These are phyloP conservation scores for Hypolimnas misippus DNA, from an alignment of 2,888 invertebrate species.

Conservation along the genomic window DNA sequence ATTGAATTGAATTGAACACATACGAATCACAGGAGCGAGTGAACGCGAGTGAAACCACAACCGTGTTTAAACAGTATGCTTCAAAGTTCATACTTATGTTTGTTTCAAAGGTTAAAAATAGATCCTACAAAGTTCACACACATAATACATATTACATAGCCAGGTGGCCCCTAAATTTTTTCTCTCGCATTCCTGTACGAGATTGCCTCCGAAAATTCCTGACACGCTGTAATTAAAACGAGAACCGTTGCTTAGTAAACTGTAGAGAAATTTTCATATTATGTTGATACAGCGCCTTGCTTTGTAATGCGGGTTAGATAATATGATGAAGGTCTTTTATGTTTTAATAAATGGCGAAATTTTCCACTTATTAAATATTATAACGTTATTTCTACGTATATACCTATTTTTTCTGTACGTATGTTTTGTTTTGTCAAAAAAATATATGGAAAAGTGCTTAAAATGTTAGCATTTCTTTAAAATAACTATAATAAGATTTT, in stretches of 20 bases:
- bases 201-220: conserved; percentile 32
- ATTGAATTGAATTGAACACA: too few relatives aligned
- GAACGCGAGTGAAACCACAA: too few relatives aligned
- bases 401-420: not conserved
- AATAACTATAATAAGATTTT: too few relatives aligned
- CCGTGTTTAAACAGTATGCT: too few relatives aligned
- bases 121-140: not conserved
- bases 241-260: conserved; percentile 25
- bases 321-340: not conserved
- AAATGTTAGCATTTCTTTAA: too few relatives aligned
- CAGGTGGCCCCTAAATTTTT: conserved; percentile 21
- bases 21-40: too few relatives aligned
- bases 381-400: not conserved
- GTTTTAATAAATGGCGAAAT: not conserved
- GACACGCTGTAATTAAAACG: conserved; percentile 27
- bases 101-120: not conserved
- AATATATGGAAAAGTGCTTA: too few relatives aligned
- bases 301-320: conserved; percentile 6
- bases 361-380: not conserved
- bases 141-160: conserved; percentile 8
- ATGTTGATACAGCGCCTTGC: conserved; percentile 9
- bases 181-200: conserved; percentile 23
- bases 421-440: not conserved
- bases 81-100: too few relatives aligned
- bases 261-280: conserved; percentile 21